Evolutionary conservation across 2,113 vertebrate species (phyloP).

Genomic region (Urocitellus parryii): DNA sequence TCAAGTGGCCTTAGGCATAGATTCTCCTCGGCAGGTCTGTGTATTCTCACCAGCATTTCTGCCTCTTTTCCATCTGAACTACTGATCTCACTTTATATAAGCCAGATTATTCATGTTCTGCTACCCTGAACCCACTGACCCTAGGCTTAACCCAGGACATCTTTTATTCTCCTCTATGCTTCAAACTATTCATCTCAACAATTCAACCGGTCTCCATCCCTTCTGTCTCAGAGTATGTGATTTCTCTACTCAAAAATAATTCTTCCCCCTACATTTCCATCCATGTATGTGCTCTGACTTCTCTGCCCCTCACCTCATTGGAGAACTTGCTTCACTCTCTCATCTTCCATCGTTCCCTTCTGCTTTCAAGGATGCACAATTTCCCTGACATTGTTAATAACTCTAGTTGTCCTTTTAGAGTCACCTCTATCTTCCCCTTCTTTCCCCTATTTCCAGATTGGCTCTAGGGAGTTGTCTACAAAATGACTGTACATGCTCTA

Average conservation of each 20-base stretch:
- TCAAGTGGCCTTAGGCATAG: background rate
- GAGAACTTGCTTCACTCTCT: background rate
- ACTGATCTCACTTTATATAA: background rate
- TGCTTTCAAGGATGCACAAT: background rate
- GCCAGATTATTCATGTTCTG: background rate
- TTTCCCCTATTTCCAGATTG: background rate
- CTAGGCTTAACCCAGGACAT: background rate
- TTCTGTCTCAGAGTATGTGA: background rate
- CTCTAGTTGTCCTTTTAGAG: background rate
- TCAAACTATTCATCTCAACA: background rate
- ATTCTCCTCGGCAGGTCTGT: background rate
- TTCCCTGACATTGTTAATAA: background rate
- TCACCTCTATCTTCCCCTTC: background rate
- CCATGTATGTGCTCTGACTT: background rate
- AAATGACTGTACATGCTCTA: background rate
- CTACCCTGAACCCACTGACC: background rate
- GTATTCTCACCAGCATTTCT: background rate
- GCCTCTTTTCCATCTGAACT: background rate
- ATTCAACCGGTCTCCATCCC: background rate
- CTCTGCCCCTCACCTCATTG: background rate
- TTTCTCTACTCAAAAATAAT: background rate
- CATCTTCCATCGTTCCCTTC: background rate
- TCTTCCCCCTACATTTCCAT: background rate
- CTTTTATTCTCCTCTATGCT: background rate
- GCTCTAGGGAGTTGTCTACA: background rate